These are phyloP conservation scores for Urophycis tenuis DNA, from an alignment of 2,797 vertebrate species.

Conservation along the genomic window DNA sequence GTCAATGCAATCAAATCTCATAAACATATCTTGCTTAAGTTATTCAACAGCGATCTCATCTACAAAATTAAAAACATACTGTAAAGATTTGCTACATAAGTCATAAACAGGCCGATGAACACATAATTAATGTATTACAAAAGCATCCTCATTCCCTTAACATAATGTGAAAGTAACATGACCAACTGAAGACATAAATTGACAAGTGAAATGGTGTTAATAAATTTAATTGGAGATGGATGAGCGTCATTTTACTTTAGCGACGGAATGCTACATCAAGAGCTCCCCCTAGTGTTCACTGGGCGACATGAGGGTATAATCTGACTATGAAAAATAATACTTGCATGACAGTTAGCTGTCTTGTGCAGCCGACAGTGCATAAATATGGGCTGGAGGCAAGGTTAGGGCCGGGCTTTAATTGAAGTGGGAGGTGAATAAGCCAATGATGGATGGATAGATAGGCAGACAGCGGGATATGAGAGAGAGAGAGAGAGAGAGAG, in stretches of 20 bases:
- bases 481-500: conserved; percentile 9
- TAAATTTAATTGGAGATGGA: neutral
- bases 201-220: neutral
- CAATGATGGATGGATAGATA: conserved; percentile 56
- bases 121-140: neutral
- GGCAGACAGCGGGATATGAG: conserved; percentile 39
- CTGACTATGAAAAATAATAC: conserved; percentile 56
- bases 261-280: conserved; percentile 43
- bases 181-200: neutral
- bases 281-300: conserved; percentile 63
- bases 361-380: conserved; percentile 64
- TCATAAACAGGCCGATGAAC: neutral
- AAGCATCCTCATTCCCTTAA: neutral
- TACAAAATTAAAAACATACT: neutral
- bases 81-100: conserved; percentile 1
- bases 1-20: neutral
- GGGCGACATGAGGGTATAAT: conserved; percentile 40
- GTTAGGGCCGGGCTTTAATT: conserved; percentile 60
- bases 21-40: neutral
- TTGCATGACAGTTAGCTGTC: conserved; percentile 62
- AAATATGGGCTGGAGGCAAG: conserved; percentile 65
- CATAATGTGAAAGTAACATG: neutral
- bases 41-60: neutral
- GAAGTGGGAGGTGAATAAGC: conserved; percentile 50
- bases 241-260: neutral